Evolutionary conservation across 2,113 vertebrate genomes (phyloP).

Genomic region (Saccopteryx bilineata): DNA sequence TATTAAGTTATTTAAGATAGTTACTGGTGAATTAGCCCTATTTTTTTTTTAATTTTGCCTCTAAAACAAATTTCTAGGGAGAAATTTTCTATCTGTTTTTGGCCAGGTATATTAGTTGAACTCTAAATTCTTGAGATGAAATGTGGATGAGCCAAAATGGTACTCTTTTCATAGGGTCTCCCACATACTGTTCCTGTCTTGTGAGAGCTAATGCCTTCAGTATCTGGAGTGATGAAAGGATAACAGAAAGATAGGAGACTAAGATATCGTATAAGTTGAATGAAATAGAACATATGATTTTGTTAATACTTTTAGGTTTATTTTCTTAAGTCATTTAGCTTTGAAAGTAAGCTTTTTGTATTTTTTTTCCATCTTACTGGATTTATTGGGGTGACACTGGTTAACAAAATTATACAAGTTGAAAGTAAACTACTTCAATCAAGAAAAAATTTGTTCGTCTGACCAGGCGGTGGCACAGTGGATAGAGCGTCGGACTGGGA

Average conservation of each 20-base stretch:
- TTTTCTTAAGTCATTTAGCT: constrained; percentile 48
- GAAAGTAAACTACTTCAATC: not conserved
- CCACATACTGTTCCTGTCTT: not conserved
- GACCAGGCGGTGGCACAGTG: too few relatives aligned
- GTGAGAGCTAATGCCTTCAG: not conserved
- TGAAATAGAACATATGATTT: not conserved
- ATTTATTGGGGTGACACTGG: too few relatives aligned
- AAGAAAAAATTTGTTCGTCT: not conserved
- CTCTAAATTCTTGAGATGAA: not conserved
- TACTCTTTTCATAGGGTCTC: not conserved
- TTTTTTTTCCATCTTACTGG: too few relatives aligned
- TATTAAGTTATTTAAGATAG: not conserved
- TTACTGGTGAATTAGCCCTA: not conserved
- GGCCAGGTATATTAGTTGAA: not conserved
- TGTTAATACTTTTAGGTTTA: not conserved
- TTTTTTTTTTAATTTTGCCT: not conserved
- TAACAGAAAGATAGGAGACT: not conserved
- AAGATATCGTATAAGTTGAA: not conserved
- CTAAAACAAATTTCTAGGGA: not conserved
- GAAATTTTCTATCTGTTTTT: not conserved
- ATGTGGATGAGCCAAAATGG: not conserved
- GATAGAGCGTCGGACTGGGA: too few relatives aligned
- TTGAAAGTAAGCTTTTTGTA: not conserved
- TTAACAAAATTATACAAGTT: too few relatives aligned
- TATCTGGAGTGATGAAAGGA: not conserved